These are phyloP conservation scores for Brachypteracias leptosomus DNA, from an alignment of 2,113 vertebrate genomes.

Conservation along the genomic window DNA sequence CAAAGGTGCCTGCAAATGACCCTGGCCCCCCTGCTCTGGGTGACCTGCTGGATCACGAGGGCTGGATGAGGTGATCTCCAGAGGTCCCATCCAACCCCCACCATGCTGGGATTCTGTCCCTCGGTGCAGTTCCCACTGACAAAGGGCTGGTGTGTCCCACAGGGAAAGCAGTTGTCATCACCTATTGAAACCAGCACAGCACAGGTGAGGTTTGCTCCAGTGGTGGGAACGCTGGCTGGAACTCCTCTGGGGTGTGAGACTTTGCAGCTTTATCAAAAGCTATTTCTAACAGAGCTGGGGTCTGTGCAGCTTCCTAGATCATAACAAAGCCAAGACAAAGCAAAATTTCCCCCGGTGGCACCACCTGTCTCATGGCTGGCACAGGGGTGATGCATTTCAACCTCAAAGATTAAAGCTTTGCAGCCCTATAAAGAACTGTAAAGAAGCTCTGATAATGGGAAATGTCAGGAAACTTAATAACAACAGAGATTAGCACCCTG, in stretches of 20 bases:
- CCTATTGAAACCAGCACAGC: not conserved
- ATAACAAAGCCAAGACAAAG: not conserved
- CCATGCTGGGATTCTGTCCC: not conserved
- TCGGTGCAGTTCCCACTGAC: not conserved
- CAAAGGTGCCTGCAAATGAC: not conserved
- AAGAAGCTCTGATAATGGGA: not conserved
- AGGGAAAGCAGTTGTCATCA: not conserved
- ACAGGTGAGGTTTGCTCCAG: not conserved
- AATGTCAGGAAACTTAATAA: not conserved
- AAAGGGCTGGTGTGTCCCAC: fast-evolving
- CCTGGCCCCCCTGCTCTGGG: not conserved
- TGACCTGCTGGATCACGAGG: not conserved
- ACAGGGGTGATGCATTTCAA: not conserved
- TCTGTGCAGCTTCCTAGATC: not conserved
- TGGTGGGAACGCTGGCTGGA: not conserved
- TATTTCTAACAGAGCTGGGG: not conserved
- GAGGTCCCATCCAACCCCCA: not conserved
- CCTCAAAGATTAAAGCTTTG: not conserved
- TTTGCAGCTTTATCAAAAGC: not conserved
- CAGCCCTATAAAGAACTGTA: not conserved
- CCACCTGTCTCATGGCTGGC: not conserved
- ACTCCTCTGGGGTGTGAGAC: not conserved
- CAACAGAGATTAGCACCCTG: not conserved
- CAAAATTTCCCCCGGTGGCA: not conserved
- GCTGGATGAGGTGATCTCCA: not conserved